phyloP scores from a whole-genome alignment of 2,888 invertebrate genomes.

The Glaucopsyche alexis region DNA sequence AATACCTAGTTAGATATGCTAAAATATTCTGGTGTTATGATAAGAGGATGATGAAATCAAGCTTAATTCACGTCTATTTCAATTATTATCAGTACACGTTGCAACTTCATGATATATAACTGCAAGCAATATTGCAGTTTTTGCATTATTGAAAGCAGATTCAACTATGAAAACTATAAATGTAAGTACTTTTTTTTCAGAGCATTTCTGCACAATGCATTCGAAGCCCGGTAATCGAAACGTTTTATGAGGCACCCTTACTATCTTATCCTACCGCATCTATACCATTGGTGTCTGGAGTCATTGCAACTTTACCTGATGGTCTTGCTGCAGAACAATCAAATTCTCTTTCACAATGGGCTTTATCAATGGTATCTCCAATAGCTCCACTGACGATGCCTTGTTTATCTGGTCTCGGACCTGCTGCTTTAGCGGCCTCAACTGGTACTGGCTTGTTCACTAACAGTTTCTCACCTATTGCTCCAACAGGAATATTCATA shows the following conservation, averaged over 20 bases:
- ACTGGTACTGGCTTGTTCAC: constrained; percentile 34
- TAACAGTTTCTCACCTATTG: constrained; percentile 39
- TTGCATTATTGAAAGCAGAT: not conserved
- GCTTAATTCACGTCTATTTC: too few species aligned
- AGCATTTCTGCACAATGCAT: constrained; percentile 22
- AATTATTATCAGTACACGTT: not conserved
- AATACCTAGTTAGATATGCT: too few species aligned
- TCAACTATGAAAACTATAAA: not conserved
- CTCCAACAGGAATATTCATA: constrained; percentile 39
- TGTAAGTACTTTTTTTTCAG: constrained; percentile 15
- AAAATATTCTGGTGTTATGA: too few species aligned
- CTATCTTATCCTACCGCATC: not conserved
- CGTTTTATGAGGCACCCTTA: not conserved
- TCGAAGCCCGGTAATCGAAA: not conserved
- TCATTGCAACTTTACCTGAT: not conserved
- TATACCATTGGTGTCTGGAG: not conserved
- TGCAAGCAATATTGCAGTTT: not conserved
- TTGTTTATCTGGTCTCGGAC: constrained; percentile 15
- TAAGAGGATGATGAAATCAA: too few species aligned
- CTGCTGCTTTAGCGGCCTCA: constrained; percentile 33
- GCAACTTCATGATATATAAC: not conserved
- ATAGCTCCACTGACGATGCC: not conserved
- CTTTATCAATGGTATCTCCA: not conserved
- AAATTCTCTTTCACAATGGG: not conserved
- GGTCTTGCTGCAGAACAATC: not conserved